These are phyloP conservation scores for Formica aserva DNA, from an alignment of 2,888 invertebrate species.

Conservation along the genomic window DNA sequence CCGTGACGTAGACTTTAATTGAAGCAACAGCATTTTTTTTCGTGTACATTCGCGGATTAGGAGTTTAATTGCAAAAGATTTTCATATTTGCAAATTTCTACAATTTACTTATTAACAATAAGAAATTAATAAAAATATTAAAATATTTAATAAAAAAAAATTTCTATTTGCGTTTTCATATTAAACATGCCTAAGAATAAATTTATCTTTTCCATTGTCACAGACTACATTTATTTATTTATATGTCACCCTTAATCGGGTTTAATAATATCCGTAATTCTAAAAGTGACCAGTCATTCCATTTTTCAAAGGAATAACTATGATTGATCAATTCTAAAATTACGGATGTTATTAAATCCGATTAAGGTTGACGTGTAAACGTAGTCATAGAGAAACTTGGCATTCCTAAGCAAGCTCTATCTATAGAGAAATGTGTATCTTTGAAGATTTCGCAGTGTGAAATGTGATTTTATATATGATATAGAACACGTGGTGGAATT, in stretches of 20 bases:
- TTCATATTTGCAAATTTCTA: not conserved
- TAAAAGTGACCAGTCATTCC: too few relatives aligned
- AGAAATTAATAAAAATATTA: not conserved
- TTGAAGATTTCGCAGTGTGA: not conserved
- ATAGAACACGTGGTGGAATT: not conserved
- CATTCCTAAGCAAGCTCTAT: not conserved
- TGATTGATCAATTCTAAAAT: too few relatives aligned
- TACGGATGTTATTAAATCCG: too few relatives aligned
- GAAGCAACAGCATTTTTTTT: too few relatives aligned
- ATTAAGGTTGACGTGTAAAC: too few relatives aligned
- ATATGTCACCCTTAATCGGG: too few relatives aligned
- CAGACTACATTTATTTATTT: too few relatives aligned
- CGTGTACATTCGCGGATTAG: not conserved
- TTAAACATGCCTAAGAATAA: too few relatives aligned
- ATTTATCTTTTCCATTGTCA: too few relatives aligned
- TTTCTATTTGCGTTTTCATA: not conserved
- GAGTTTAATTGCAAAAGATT: not conserved
- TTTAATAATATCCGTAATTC: too few relatives aligned
- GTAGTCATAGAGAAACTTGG: not conserved
- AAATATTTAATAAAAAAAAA: not conserved
- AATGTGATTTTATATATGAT: constrained; percentile 1
- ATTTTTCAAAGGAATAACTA: too few relatives aligned
- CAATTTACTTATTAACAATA: not conserved
- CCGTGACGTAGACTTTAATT: too few relatives aligned
- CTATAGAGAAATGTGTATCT: not conserved